Conservation (phyloP, 2,797 vertebrate species). For the Betta splendens region DNA sequence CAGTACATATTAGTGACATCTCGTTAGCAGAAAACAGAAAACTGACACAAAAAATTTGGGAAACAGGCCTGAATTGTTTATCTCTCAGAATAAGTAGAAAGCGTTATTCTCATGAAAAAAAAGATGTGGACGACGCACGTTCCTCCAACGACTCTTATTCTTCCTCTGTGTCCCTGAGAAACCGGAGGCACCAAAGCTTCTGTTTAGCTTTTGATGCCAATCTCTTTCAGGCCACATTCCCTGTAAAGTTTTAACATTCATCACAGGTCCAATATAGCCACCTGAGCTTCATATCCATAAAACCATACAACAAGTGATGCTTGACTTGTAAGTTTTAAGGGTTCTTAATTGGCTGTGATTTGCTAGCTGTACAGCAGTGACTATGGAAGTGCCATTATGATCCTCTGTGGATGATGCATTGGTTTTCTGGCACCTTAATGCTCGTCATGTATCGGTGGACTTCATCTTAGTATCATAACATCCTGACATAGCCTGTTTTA, state of each 20-base stretch:
- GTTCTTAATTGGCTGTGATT: constrained; percentile 77
- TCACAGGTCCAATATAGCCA: constrained; percentile 56
- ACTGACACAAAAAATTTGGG: constrained; percentile 79
- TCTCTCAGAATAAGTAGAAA: constrained; percentile 71
- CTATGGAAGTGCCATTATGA: constrained; percentile 53
- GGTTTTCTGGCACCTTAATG: constrained; percentile 59
- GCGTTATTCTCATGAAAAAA: constrained; percentile 74
- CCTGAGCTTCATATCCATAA: constrained; percentile 72
- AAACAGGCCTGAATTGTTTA: constrained; percentile 77
- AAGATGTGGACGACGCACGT: constrained; percentile 58
- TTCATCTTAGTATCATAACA: constrained; percentile 24
- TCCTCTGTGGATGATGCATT: constrained; percentile 55
- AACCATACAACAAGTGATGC: constrained; percentile 76
- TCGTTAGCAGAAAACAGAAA: constrained; percentile 86
- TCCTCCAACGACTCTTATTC: constrained; percentile 30
- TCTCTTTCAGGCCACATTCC: constrained; percentile 45
- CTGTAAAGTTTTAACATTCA: constrained; percentile 64
- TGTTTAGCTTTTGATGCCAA: constrained; percentile 44
- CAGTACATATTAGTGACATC: constrained; percentile 86
- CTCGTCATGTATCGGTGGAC: constrained; percentile 30
- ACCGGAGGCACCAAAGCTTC: constrained; percentile 27
- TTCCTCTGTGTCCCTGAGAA: constrained; percentile 32
- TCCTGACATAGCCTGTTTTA: constrained; percentile 35
- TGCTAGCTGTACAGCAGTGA: constrained; percentile 56
- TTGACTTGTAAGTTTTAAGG: constrained; percentile 78